Evolutionary conservation across 2,113 vertebrate species (phyloP), one percentile per base, ranked within the genome.

Genomic region (Eublepharis macularius): DNA sequence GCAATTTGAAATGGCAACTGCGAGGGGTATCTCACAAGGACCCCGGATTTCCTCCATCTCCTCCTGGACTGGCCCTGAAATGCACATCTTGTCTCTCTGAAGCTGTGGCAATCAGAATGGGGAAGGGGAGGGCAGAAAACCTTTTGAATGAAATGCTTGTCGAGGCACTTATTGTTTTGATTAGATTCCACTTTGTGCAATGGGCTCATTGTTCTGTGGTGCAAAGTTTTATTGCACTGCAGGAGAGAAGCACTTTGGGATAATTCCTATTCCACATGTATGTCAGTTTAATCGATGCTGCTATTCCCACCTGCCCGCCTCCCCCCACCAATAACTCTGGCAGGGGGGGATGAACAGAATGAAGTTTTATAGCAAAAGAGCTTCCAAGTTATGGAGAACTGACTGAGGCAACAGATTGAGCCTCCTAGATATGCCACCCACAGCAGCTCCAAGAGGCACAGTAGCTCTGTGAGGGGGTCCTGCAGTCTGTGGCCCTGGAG

Each of bases 131-230:
- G 6, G 57, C 84, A 13, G 83, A 72, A 57, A 89, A 83, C 88
- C 84, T 84, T 13, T 36, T 49, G 45, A 89, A 93, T 89, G 91
- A 94, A 94, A 81, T 86, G 82, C 45, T 73, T 94, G 43, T 80
- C 72, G 65, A 91, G 68, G 76, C 1, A 17, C 87, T 92, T 94
- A 92, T 94, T 88, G 86, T 92, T 93, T 95, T 91, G 93, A 94
- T 94, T 81, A 75, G 87, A 86, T 92, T 91, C 87, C 86, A 66
- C 90, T 92, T 75, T 91, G 73, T 84, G 88, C 77, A 94, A 92
- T 84, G 83, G 83, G 84, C 72, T 96, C 76, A 60, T 92, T 93
- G 91, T 80, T 88, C 76, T 74, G 24, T 66, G 83, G 65, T 72
- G 21, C 43, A 90, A 2, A 1, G 76, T 81, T 82, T 90, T 91